Evolutionary conservation across 2,113 vertebrate species (phyloP).

Genomic region (Poecilia latipinna): DNA sequence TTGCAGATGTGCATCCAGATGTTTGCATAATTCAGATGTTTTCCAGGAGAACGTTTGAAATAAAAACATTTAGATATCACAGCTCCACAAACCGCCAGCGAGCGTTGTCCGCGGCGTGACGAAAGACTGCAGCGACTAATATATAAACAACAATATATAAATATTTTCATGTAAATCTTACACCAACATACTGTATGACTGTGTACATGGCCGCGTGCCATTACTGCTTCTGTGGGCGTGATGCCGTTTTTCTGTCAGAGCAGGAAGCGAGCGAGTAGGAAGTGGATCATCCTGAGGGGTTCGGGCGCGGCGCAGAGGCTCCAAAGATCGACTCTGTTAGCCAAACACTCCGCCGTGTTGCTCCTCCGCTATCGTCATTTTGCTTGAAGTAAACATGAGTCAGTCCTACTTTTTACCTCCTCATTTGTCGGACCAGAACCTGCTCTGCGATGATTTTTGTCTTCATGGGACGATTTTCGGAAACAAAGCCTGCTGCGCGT

Average conservation of each 20-base stretch:
- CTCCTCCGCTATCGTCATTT: not conserved
- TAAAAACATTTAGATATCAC: not conserved
- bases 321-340: conserved; percentile 46
- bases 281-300: conserved; percentile 43
- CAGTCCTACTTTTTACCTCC: not conserved
- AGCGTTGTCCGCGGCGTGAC: conserved; percentile 21
- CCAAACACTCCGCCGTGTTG: not conserved
- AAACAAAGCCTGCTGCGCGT: conserved; percentile 51
- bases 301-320: conserved; percentile 24
- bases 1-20: not conserved
- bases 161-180: conserved; percentile 33
- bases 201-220: conserved; percentile 34
- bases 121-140: conserved; percentile 26
- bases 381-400: not conserved
- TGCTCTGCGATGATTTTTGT: conserved; percentile 55
- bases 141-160: conserved; percentile 36
- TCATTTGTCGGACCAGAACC: conserved; percentile 10
- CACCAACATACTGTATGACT: conserved; percentile 40
- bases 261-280: conserved; percentile 17
- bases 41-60: not conserved
- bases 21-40: not conserved
- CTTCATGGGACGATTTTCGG: conserved; percentile 58
- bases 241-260: conserved; percentile 34
- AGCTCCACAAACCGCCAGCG: conserved; percentile 17
- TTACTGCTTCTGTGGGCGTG: conserved; percentile 26